Percentiles rank a stretch among this genome's conserved stretches.
These are phyloP conservation scores for Pammene fasciana DNA, from an alignment of 2,888 invertebrate genomes.

Conservation along the genomic window DNA sequence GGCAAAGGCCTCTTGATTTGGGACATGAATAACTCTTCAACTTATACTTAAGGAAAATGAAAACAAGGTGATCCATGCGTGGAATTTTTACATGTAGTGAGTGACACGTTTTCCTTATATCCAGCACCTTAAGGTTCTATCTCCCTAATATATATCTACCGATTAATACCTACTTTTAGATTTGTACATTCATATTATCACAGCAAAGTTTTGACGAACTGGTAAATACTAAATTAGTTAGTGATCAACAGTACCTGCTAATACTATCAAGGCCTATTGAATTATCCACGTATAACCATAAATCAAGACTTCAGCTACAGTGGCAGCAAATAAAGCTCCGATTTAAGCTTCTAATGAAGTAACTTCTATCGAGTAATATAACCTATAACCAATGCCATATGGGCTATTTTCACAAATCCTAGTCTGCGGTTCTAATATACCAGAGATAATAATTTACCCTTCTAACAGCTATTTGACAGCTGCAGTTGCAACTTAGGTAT, in stretches of 20 bases:
- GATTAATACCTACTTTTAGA: too few relatives aligned
- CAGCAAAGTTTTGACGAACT: too few relatives aligned
- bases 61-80: too few relatives aligned
- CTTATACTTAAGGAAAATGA: too few relatives aligned
- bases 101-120: too few relatives aligned
- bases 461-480: not conserved
- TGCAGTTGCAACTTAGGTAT: not conserved
- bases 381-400: not conserved
- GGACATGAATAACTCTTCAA: too few relatives aligned
- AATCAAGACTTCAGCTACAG: not conserved
- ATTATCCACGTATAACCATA: not conserved
- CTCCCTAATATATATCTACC: too few relatives aligned
- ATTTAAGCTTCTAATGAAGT: not conserved
- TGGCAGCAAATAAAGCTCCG: not conserved
- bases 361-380: not conserved
- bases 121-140: too few relatives aligned
- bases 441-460: not conserved
- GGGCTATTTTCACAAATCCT: not conserved
- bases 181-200: too few relatives aligned
- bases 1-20: too few relatives aligned
- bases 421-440: not conserved
- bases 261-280: not conserved
- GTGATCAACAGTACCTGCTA: too few relatives aligned
- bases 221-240: not conserved
- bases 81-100: too few relatives aligned